These are phyloP conservation scores for Petroica traversi DNA, from an alignment of 2,113 vertebrate genomes.

Conservation along the genomic window DNA sequence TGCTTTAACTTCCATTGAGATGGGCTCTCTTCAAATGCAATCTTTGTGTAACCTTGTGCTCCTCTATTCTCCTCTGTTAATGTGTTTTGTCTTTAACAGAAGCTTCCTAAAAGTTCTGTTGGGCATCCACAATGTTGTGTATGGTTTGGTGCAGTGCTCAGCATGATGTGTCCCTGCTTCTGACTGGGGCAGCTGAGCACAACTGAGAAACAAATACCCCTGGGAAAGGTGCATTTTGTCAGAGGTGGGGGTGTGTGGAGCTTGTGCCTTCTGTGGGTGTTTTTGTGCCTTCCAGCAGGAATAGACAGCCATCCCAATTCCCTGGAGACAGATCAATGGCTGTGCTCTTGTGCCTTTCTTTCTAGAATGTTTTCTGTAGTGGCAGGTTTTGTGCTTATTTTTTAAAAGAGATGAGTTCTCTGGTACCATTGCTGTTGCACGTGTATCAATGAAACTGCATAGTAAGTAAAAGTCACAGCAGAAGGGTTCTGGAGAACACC, in stretches of 20 bases:
- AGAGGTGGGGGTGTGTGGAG: background rate
- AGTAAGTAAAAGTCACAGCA: background rate
- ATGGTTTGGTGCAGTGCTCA: background rate
- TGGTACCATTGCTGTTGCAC: fast-evolving
- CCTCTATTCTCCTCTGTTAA: background rate
- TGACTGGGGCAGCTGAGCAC: background rate
- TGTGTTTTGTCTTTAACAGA: background rate
- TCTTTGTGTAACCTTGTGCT: background rate
- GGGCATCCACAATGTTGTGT: background rate
- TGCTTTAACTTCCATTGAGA: background rate
- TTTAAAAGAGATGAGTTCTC: background rate
- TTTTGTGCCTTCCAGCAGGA: background rate
- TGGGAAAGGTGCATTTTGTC: background rate
- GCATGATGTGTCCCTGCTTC: background rate
- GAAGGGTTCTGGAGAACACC: background rate
- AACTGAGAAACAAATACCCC: background rate
- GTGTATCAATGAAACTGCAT: background rate
- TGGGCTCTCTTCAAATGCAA: background rate
- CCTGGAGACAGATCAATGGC: background rate
- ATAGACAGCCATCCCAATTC: background rate
- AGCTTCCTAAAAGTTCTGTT: background rate
- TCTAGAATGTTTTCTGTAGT: background rate
- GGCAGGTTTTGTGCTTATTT: background rate
- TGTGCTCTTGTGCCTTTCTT: background rate
- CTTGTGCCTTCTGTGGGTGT: background rate